These are phyloP conservation scores for Tipula lateralis DNA, from an alignment of 2,888 invertebrate genomes.

Conservation along the genomic window DNA sequence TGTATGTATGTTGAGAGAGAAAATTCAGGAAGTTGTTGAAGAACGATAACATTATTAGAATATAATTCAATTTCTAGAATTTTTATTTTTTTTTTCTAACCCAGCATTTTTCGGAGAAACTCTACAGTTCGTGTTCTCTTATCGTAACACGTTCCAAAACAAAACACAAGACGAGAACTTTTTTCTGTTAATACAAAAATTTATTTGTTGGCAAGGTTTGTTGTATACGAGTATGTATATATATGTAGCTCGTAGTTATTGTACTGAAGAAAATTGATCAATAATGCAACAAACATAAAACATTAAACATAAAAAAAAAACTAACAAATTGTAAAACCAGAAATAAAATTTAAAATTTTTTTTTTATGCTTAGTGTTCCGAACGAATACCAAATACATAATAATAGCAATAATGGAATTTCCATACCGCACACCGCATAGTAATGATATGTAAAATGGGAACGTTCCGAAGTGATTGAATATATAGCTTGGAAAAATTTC, in stretches of 20 bases:
- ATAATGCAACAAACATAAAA: neutral
- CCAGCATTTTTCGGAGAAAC: neutral
- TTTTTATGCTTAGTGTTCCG: neutral
- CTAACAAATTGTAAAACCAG: neutral
- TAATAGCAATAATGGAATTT: neutral
- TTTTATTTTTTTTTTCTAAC: neutral
- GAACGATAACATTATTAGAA: slow-evolving; percentile 24
- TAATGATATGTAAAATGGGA: neutral
- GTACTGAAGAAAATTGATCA: neutral
- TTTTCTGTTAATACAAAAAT: neutral
- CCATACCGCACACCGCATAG: neutral
- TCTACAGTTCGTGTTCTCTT: neutral
- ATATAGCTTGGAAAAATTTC: neutral
- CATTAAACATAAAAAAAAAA: neutral
- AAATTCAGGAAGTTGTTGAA: neutral
- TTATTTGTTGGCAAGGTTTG: neutral
- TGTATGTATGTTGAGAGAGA: neutral
- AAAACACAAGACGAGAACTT: neutral
- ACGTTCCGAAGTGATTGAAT: neutral
- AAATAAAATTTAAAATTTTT: neutral
- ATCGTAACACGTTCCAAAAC: neutral
- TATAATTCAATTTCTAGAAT: neutral
- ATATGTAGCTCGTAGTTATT: neutral
- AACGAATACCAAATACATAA: neutral
- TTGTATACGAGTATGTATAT: neutral